phyloP scores from a whole-genome alignment of 2,113 vertebrate genomes.

The Hydropotes inermis region DNA sequence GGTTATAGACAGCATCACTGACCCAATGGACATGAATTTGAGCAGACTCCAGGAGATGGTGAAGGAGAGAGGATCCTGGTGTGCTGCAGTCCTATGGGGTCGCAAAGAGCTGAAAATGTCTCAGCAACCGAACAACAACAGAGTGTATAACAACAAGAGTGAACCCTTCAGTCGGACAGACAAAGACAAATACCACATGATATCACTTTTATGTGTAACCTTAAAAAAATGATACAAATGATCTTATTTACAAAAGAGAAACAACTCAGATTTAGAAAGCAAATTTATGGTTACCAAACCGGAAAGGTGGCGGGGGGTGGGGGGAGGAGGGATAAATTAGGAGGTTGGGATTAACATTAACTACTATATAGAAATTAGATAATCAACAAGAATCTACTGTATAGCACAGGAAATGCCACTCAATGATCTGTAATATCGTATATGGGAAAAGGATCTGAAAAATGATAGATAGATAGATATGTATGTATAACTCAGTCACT shows the following conservation, averaged over 20 bases:
- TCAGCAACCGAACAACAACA: neutral
- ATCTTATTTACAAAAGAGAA: neutral
- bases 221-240: neutral
- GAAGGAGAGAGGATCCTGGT: neutral
- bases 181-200: neutral
- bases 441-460: neutral
- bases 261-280: neutral
- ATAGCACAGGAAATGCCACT: neutral
- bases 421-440: neutral
- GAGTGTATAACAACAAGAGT: neutral
- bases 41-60: neutral
- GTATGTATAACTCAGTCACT: neutral
- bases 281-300: neutral
- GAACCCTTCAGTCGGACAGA: neutral
- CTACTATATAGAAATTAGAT: neutral
- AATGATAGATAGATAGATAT: neutral
- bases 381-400: neutral
- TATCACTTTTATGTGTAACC: neutral
- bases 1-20: neutral
- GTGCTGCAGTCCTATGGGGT: neutral
- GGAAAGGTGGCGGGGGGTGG: neutral
- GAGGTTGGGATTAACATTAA: neutral
- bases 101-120: neutral
- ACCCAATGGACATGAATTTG: neutral
- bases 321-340: neutral